Evolutionary conservation across 2,888 invertebrate genomes (phyloP), one percentile per base, ranked within the genome.

Genomic region (Dynastes hyllus): DNA sequence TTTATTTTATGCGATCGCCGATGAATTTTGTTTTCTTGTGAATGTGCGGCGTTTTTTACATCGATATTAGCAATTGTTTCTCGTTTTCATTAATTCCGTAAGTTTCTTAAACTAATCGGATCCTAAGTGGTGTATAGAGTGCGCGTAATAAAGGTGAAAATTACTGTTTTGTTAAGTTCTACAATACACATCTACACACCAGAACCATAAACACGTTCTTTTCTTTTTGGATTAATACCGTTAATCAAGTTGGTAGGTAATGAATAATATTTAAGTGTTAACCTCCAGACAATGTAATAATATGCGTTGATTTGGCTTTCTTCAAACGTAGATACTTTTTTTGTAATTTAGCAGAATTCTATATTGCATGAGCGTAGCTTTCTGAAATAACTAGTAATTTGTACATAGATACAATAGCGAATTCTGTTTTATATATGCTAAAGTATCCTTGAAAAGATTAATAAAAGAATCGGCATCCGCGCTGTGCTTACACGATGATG

Each of bases 1-100:
- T 37, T 37, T 69, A 27, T 61, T 75, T 61, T 75, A 55, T 61
- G 61, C 22, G 73, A 55, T 29, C 45, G 11, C 61, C 45, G 27
- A 13, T 51, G 4, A 50, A 63, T 75, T 53, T 71, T 51, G 70
- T 77, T 81, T 79, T 73, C 55, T 9, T 76, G 78, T 58, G 55
- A 58, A 58, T 58, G 55, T 58, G 55, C 55, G 9, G 0, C 22
- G 22, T 6, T 55, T 58, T 58, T 58, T 22, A 8, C 55, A 8
- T 37, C 53, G 22, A 58, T 58, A n/a, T 58, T 22, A 8, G n/a
- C 22, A 22, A 8, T 22, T 58, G 22, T 58, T 58, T 16, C 9
- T 6, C 8, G 22, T 58, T 58, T 11, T 45, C 2, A 45, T 45
- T 45, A 45, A 45, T 45, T 45, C 9, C 11, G 45, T 22, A 22